Evolutionary conservation across 2,113 vertebrate species (phyloP).

Genomic region (Phyllostomus hastatus): DNA sequence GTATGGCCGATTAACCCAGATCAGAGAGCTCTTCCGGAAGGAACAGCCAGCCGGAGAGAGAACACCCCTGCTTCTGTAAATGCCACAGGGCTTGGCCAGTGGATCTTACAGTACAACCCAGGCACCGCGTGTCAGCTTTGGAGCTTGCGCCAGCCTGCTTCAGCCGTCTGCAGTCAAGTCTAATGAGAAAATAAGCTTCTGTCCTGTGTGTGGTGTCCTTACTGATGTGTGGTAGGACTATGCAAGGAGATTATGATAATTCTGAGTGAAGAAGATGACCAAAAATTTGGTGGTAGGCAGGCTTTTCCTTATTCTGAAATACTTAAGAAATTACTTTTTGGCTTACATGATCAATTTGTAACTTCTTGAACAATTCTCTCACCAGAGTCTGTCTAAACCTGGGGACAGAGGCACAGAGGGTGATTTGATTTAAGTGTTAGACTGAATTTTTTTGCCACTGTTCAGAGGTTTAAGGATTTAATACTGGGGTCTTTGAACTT

Average conservation of each 20-base stretch:
- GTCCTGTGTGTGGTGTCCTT: background rate
- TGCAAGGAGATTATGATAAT: background rate
- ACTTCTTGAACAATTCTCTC: background rate
- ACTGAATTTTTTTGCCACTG: background rate
- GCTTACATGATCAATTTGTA: background rate
- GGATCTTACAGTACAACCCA: background rate
- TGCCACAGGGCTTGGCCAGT: background rate
- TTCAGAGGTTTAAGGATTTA: background rate
- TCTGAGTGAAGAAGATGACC: background rate
- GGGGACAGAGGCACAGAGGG: rapidly evolving
- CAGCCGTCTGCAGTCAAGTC: background rate
- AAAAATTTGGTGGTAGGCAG: background rate
- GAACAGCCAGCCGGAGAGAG: constrained; percentile 86
- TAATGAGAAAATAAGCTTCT: background rate
- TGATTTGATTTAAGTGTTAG: background rate
- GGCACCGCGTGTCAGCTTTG: too few species aligned
- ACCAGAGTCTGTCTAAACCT: background rate
- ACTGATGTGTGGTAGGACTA: background rate
- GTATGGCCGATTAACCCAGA: constrained; percentile 72
- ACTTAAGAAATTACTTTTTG: background rate
- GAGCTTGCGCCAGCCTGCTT: background rate
- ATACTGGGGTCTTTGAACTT: background rate
- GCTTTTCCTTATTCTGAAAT: background rate
- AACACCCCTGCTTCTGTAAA: constrained; percentile 91
- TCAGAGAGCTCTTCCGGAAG: constrained; percentile 81